Conservation (phyloP, 2,113 vertebrate genomes). For the Gnathonemus longibarbis region DNA sequence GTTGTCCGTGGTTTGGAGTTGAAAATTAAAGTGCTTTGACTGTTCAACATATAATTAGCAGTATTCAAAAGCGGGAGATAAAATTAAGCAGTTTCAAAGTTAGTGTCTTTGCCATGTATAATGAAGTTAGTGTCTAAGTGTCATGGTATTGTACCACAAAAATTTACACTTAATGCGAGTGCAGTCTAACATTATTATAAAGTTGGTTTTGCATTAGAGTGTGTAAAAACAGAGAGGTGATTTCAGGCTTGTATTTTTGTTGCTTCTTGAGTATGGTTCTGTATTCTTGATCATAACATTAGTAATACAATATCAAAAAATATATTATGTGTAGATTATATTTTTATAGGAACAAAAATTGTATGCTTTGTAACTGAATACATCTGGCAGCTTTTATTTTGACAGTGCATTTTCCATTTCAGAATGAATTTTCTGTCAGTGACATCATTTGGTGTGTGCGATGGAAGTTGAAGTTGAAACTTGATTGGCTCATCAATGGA, state of each 20-base stretch:
- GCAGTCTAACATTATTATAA: background rate
- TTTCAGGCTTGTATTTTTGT: background rate
- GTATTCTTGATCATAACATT: background rate
- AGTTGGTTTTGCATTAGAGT: background rate
- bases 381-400: background rate
- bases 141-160: background rate
- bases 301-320: background rate
- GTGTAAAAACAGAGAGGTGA: background rate
- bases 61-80: too few relatives aligned
- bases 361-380: background rate
- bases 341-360: background rate
- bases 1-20: background rate
- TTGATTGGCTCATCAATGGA: background rate
- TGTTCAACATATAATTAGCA: background rate
- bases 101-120: background rate
- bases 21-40: background rate
- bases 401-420: background rate
- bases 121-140: background rate
- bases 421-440: background rate
- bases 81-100: background rate
- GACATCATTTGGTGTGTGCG: background rate
- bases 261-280: background rate
- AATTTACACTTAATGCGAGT: background rate
- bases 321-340: background rate
- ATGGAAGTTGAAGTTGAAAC: background rate